phyloP scores from a whole-genome alignment of 2,888 invertebrate species.

The Stenodera caucasica region DNA sequence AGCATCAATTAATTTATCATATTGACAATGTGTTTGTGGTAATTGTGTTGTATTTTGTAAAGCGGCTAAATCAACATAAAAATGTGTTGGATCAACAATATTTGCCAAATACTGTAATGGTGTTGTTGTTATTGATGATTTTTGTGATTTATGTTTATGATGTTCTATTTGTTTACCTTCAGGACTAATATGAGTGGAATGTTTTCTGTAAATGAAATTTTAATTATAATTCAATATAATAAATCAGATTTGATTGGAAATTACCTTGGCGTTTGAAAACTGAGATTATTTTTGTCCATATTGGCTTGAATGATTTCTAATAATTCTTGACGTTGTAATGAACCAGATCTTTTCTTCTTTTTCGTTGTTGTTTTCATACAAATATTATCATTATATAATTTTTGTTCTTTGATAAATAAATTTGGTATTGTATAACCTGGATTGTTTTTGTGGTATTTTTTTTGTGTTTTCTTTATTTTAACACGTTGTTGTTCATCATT shows the following conservation, averaged over 20 bases:
- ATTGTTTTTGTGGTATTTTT: constrained; percentile 19
- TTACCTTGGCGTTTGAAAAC: constrained; percentile 81
- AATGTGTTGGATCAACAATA: constrained; percentile 43
- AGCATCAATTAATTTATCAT: constrained; percentile 45
- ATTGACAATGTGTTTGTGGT: constrained; percentile 40
- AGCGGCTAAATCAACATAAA: constrained; percentile 42
- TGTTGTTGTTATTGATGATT: constrained; percentile 24
- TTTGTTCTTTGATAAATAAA: constrained; percentile 32
- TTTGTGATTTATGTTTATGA: constrained; percentile 32
- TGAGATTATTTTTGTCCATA: constrained; percentile 88
- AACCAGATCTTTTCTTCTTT: constrained; percentile 68
- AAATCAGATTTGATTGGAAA: constrained; percentile 31
- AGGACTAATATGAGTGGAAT: constrained; percentile 23
- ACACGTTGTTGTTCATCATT: constrained; percentile 21
- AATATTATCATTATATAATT: constrained; percentile 27
- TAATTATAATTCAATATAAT: no score
- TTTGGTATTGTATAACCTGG: constrained; percentile 32
- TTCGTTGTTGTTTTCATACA: constrained; percentile 37
- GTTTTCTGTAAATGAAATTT: constrained; percentile 26
- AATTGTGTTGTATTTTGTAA: constrained; percentile 43
- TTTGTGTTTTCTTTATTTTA: constrained; percentile 17
- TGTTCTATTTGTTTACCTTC: constrained; percentile 20
- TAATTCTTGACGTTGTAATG: constrained; percentile 78
- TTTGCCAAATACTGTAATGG: constrained; percentile 38
- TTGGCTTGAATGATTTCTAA: constrained; percentile 87